Base-by-base conservation (phyloP, 2,888 invertebrate genomes). In the Elegia similella region DNA sequence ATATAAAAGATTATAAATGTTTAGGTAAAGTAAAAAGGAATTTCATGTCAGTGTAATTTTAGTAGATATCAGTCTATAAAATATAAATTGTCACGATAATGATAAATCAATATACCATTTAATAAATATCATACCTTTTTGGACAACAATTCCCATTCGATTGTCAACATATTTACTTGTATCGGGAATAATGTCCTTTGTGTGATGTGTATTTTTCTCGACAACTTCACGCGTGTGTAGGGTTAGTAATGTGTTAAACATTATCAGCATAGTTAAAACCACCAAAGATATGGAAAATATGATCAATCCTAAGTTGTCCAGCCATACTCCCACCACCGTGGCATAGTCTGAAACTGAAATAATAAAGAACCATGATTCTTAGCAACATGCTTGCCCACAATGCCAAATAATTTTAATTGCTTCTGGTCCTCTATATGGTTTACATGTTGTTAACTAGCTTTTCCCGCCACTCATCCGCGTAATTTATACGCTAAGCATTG, bases 281-380 rank as follows among this genome's bases (percentile, higher is more conserved):
- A 78, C 66, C 69, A 80, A 61, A 61, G 77, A 66, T 58, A 79
- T 64, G 52, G 73, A 65, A 64, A 84, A 63, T 62, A 77, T 58
- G 58, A 80, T 62, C 56, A 80, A 65, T 73, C 74, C 73, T 62
- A 76, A 65, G 62, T 73, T 78, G 58, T 78, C 75, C 75, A 69
- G 72, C 67, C 64, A 76, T 65, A 74, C 67, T 64, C 75, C 87
- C 82, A 81, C 79, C 85, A 88, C 86, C 86, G 62, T 68, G 62
- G 70, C 63, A 67, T 69, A 71, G 64, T 70, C 88, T 88, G 88
- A 84, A 88, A 88, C 88, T 88, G 88, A 84, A 88, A 88, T 78
- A 68, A 68, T 68, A 71, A 68, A 60, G 59, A 54, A 47, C 30
- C 10, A 38, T 47, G 55, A 53, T 23, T 43, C 8, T 30, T 43